Conservation (phyloP, 1,140 invertebrate species). For the Drosophila pectinifera region DNA sequence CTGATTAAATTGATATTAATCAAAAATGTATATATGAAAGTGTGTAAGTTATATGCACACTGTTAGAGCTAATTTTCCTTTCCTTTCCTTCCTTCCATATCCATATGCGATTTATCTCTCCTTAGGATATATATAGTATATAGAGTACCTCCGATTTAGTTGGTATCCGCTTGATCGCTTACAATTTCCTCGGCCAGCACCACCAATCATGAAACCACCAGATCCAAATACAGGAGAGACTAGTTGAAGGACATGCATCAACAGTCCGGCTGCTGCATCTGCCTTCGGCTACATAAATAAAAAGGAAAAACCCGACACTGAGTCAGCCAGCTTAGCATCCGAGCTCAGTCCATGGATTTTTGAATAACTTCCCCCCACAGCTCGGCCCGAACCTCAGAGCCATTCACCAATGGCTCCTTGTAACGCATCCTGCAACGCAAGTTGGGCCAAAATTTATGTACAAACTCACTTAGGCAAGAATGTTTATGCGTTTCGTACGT, state of each 20-base stretch:
- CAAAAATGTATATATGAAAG: no score
- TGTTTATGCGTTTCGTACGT: slow-evolving; percentile 83
- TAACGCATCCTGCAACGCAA: slow-evolving; percentile 69
- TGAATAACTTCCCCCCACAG: slow-evolving; percentile 36
- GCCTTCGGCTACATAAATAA: slow-evolving; percentile 62
- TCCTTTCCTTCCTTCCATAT: no score
- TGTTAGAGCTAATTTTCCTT: no score
- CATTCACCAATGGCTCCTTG: slow-evolving; percentile 23
- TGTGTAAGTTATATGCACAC: no score
- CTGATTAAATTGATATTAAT: no score
- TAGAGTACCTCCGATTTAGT: not conserved
- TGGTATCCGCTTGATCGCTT: not conserved
- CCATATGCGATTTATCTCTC: no score
- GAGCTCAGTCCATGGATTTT: slow-evolving; percentile 47
- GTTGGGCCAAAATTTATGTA: slow-evolving; percentile 75
- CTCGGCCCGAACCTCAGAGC: slow-evolving; percentile 3
- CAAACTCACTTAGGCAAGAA: slow-evolving; percentile 82
- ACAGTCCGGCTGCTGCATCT: slow-evolving; percentile 30
- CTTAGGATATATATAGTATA: no score
- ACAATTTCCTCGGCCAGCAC: not conserved
- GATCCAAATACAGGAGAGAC: not conserved
- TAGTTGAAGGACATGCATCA: slow-evolving; percentile 16
- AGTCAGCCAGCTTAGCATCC: slow-evolving; percentile 40
- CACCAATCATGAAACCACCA: not conserved
- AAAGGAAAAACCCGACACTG: slow-evolving; percentile 39